A percentile compares a stretch with the other conserved stretches of the same genome.
These are phyloP conservation scores for Lota lota DNA, from an alignment of 2,113 vertebrate species.

Conservation along the genomic window DNA sequence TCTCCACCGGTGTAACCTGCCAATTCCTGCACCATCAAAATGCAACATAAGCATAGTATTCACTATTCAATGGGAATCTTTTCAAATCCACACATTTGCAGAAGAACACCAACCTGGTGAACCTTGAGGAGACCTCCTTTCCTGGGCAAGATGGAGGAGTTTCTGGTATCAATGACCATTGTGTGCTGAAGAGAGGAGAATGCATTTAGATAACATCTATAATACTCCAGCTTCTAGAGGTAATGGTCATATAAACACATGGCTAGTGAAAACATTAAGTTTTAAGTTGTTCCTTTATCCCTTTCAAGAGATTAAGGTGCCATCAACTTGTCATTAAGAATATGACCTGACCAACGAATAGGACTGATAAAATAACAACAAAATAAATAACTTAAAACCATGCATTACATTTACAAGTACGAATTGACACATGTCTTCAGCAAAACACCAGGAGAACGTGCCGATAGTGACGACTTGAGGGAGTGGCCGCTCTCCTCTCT, in stretches of 20 bases:
- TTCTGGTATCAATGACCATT: constrained; percentile 94
- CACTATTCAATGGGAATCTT: no score
- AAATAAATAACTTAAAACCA: neutral
- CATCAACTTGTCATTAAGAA: no score
- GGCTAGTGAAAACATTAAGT: no score
- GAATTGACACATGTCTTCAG: no score
- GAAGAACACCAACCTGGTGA: constrained; percentile 81
- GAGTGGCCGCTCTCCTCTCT: constrained; percentile 94
- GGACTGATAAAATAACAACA: neutral
- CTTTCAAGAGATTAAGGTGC: no score
- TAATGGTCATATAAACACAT: no score
- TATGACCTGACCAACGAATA: no score
- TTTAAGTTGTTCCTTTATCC: no score
- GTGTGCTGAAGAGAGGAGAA: constrained; percentile 76
- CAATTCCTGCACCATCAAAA: constrained; percentile 78
- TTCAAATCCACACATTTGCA: no score
- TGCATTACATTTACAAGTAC: neutral
- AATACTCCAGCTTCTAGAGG: no score
- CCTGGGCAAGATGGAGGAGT: constrained; percentile 88
- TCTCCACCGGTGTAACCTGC: constrained; percentile 94
- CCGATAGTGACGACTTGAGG: constrained; percentile 92
- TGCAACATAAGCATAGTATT: no score
- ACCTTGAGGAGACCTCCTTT: constrained; percentile 89
- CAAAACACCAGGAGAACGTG: constrained; percentile 50
- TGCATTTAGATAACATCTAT: no score